Conservation (phyloP, 2,113 vertebrate genomes). For the Psettodes erumei region DNA sequence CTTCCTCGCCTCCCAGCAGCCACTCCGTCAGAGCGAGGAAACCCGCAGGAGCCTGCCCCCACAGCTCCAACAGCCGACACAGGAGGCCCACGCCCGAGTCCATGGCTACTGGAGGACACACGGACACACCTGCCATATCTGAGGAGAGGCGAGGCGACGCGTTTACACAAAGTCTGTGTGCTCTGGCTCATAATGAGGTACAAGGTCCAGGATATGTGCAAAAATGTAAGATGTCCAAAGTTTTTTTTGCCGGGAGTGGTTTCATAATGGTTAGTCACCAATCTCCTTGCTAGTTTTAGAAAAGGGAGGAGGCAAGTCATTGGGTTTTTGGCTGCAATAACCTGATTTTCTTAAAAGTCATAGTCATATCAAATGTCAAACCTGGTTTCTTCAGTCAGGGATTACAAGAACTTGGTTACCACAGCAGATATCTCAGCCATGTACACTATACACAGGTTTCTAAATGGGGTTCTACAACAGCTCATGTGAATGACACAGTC, state of each 20-base stretch:
- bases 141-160: slow-evolving; percentile 20
- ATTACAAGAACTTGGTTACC: not conserved
- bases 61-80: slow-evolving; percentile 86
- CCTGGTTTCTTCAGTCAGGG: not conserved
- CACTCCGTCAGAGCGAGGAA: slow-evolving; percentile 84
- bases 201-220: no score
- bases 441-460: not conserved
- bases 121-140: slow-evolving; percentile 82
- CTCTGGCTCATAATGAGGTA: not conserved
- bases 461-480: not conserved
- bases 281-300: not conserved
- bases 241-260: no score
- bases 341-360: not conserved
- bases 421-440: not conserved
- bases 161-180: not conserved
- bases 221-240: slow-evolving; percentile 5
- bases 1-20: slow-evolving; percentile 86
- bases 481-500: not conserved
- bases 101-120: slow-evolving; percentile 89
- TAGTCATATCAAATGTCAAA: not conserved
- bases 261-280: not conserved
- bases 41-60: slow-evolving; percentile 80
- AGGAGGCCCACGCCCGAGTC: slow-evolving; percentile 84
- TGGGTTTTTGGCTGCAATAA: not conserved
- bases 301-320: not conserved